Conservation (phyloP, 2,797 vertebrate genomes). For the Paedocypris micromegethes region DNA sequence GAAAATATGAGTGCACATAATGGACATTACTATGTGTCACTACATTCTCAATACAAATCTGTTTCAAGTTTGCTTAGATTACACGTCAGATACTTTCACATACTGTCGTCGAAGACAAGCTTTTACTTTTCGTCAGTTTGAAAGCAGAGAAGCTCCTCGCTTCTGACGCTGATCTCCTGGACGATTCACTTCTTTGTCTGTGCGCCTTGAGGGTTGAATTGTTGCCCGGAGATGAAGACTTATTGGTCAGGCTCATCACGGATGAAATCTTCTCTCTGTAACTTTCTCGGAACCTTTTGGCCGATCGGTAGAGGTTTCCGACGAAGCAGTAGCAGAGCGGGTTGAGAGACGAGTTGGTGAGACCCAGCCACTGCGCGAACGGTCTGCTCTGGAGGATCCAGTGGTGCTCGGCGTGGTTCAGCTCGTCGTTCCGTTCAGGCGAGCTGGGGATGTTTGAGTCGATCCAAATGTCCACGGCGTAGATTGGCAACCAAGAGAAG, state of each 20-base stretch:
- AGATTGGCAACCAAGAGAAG: constrained; percentile 63
- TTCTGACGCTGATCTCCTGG: constrained; percentile 25
- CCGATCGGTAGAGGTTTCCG: constrained; percentile 61
- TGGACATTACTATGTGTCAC: too few species aligned
- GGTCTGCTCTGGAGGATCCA: constrained; percentile 62
- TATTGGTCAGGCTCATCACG: constrained; percentile 47
- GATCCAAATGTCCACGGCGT: constrained; percentile 63
- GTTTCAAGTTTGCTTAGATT: not conserved
- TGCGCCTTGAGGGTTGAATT: constrained; percentile 33
- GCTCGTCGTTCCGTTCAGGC: constrained; percentile 34
- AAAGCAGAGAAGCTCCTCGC: constrained; percentile 12
- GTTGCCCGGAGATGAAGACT: constrained; percentile 24
- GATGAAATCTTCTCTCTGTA: constrained; percentile 59
- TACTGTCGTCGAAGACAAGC: constrained; percentile 47
- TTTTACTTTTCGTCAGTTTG: constrained; percentile 44
- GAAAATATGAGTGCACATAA: too few species aligned
- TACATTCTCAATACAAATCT: not conserved
- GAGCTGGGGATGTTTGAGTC: constrained; percentile 59
- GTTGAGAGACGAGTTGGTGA: constrained; percentile 66
- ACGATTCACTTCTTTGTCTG: constrained; percentile 35
- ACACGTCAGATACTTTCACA: constrained; percentile 53
- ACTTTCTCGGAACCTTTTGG: constrained; percentile 56
- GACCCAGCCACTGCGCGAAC: constrained; percentile 66
- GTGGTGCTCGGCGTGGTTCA: constrained; percentile 47
- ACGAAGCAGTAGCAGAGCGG: constrained; percentile 67